A percentile compares a stretch with the other conserved stretches of the same genome.
These are phyloP conservation scores for Pelobates cultripes DNA, from an alignment of 2,797 vertebrate genomes.

Conservation along the genomic window DNA sequence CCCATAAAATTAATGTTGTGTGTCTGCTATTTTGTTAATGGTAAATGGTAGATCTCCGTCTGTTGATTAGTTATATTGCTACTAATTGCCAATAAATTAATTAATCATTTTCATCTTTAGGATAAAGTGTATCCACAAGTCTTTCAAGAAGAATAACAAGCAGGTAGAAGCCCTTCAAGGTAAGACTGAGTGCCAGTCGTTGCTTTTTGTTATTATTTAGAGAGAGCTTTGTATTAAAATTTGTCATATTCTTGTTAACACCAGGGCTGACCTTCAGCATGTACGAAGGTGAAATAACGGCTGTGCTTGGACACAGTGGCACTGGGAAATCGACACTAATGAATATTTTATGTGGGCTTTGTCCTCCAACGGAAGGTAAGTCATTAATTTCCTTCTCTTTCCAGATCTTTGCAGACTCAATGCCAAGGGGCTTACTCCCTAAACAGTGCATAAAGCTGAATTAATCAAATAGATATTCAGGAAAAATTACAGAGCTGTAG, in stretches of 20 bases:
- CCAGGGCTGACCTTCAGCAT: conserved; percentile 93
- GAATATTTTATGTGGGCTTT: conserved; percentile 95
- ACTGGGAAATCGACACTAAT: conserved; percentile 94
- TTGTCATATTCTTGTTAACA: conserved; percentile 34
- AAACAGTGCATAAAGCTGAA: neutral
- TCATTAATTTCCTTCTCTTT: neutral
- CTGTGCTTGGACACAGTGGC: conserved; percentile 93
- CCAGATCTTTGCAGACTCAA: neutral
- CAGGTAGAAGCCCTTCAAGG: conserved; percentile 91
- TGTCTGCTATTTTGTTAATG: too few species aligned
- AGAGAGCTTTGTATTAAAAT: too few species aligned
- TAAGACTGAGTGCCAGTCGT: conserved; percentile 58
- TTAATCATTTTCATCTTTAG: conserved; percentile 1
- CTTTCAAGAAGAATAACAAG: conserved; percentile 84
- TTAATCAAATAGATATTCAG: too few species aligned
- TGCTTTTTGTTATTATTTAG: neutral
- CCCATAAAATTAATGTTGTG: too few species aligned
- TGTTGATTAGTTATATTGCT: too few species aligned
- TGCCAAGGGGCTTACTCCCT: neutral
- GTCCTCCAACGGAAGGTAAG: conserved; percentile 81
- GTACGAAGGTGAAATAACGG: conserved; percentile 96
- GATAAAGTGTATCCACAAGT: conserved; percentile 76
- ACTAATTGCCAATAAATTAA: neutral
- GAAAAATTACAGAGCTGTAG: too few species aligned
- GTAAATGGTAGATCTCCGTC: too few species aligned